These are phyloP conservation scores for Cantharis rustica DNA, from an alignment of 2,888 invertebrate species.

Conservation along the genomic window DNA sequence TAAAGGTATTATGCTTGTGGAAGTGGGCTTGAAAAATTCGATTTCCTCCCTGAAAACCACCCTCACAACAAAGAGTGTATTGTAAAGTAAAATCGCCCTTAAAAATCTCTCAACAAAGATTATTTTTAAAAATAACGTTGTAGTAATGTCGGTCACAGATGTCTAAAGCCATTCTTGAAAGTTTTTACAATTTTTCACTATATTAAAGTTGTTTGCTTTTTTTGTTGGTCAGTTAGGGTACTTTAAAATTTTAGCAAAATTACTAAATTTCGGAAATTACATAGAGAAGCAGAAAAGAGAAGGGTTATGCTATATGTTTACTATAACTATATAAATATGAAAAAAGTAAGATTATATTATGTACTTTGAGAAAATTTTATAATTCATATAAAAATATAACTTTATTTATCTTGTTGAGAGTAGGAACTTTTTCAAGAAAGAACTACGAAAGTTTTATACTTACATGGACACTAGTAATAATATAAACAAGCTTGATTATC, in stretches of 20 bases:
- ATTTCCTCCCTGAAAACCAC: constrained; percentile 54
- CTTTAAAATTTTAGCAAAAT: background rate
- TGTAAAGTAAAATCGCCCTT: constrained; percentile 33
- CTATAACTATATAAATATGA: too few species aligned
- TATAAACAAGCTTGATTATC: too few species aligned
- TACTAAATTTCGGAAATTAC: background rate
- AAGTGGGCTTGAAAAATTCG: constrained; percentile 58
- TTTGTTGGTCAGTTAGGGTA: constrained; percentile 7
- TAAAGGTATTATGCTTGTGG: constrained; percentile 53
- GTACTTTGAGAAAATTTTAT: too few species aligned
- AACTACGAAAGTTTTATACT: too few species aligned
- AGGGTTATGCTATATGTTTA: background rate
- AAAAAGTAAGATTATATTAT: too few species aligned
- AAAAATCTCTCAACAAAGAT: constrained; percentile 27
- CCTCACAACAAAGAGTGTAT: constrained; percentile 47
- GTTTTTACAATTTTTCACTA: constrained; percentile 39
- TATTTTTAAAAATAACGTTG: constrained; percentile 32
- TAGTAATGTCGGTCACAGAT: constrained; percentile 42
- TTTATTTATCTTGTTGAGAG: too few species aligned
- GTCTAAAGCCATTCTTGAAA: constrained; percentile 39
- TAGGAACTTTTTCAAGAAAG: too few species aligned
- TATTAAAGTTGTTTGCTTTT: constrained; percentile 39
- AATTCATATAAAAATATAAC: too few species aligned
- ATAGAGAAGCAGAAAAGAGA: background rate
- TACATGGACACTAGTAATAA: too few species aligned